A percentile compares a stretch with the other conserved stretches of the same genome.
These are phyloP conservation scores for Drosophila nikananu DNA, from an alignment of 1,140 invertebrate genomes.

Conservation along the genomic window DNA sequence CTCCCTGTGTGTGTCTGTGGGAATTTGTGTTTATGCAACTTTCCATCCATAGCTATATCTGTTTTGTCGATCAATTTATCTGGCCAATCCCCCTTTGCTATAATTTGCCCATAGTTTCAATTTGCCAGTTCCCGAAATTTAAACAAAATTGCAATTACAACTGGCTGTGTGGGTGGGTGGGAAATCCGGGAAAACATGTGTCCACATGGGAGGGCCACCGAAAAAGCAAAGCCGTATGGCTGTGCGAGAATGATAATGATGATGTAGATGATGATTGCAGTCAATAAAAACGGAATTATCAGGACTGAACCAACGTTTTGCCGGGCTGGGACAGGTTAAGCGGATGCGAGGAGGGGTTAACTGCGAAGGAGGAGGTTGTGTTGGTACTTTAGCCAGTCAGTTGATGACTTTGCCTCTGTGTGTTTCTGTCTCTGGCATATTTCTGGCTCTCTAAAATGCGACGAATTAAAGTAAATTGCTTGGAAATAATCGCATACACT, in stretches of 20 bases:
- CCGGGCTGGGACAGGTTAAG: conserved; percentile 28
- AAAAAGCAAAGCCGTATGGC: conserved; percentile 21
- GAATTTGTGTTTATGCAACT: conserved; percentile 12
- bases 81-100: neutral
- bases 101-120: conserved; percentile 52
- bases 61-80: conserved; percentile 22
- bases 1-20: neutral
- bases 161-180: neutral
- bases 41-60: conserved; percentile 15
- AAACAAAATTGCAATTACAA: conserved; percentile 70
- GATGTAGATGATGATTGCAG: conserved; percentile 67
- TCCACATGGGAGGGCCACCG: conserved; percentile 34
- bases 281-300: conserved; percentile 73
- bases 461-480: conserved; percentile 83
- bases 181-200: conserved; percentile 24
- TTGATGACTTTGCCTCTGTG: conserved; percentile 49
- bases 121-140: conserved; percentile 51
- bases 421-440: conserved; percentile 46
- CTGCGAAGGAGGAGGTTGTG: conserved; percentile 1
- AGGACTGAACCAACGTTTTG: conserved; percentile 28
- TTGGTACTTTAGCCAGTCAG: conserved; percentile 31
- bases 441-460: conserved; percentile 66
- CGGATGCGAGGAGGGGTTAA: conserved; percentile 43
- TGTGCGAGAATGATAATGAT: conserved; percentile 19
- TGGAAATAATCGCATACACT: conserved; percentile 68